These are phyloP conservation scores for Platypus cylindrus DNA, from an alignment of 2,888 invertebrate genomes.

Conservation along the genomic window DNA sequence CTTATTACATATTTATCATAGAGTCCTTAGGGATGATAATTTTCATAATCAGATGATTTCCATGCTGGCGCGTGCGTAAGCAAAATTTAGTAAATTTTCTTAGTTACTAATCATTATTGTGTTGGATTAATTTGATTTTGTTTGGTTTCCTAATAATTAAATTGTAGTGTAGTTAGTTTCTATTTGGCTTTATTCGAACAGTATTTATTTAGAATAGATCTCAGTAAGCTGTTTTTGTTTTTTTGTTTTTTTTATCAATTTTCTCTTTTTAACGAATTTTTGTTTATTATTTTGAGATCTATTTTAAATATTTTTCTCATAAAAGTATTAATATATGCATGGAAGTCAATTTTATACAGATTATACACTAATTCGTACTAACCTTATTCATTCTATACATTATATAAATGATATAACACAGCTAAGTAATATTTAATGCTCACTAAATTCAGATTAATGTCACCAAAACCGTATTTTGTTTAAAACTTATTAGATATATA, in stretches of 20 bases:
- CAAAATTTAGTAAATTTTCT: no score
- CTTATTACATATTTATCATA: conserved; percentile 5
- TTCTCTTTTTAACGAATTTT: conserved; percentile 5
- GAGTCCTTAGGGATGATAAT: conserved; percentile 4
- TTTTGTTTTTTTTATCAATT: conserved; percentile 5
- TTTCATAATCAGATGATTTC: conserved; percentile 30
- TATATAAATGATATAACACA: no score
- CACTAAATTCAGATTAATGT: no score
- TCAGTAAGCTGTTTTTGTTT: conserved; percentile 2
- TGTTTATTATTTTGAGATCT: conserved; percentile 7
- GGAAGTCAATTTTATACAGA: conserved; percentile 24
- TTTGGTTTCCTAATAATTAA: conserved; percentile 10
- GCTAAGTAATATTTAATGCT: no score
- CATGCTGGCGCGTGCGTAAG: conserved; percentile 38
- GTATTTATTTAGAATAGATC: conserved; percentile 11
- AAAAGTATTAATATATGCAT: conserved; percentile 23
- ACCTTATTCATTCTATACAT: conserved; percentile 7
- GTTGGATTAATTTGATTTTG: conserved; percentile 19
- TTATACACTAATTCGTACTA: conserved; percentile 6
- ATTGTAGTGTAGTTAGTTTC: conserved; percentile 13
- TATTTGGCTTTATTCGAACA: conserved; percentile 8
- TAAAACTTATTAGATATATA: no score
- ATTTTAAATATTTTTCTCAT: conserved; percentile 13
- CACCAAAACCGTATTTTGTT: no score
- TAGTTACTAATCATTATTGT: conserved; percentile 11